These are phyloP conservation scores for Electrophaes corylata DNA, from an alignment of 2,888 invertebrate species.

Conservation along the genomic window DNA sequence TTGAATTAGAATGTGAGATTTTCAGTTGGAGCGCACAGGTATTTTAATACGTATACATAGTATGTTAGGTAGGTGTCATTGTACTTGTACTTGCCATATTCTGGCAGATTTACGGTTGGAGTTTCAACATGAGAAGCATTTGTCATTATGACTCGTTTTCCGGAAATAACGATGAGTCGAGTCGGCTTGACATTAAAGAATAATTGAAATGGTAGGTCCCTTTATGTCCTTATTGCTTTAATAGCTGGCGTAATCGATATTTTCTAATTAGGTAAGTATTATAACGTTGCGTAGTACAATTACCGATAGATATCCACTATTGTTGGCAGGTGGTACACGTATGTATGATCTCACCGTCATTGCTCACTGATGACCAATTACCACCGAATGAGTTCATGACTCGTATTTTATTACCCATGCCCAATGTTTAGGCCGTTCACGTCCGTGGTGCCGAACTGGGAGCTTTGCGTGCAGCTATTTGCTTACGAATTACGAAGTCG, in stretches of 20 bases:
- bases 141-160: slow-evolving; percentile 22
- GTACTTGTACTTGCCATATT: too few species aligned
- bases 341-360: slow-evolving; percentile 74
- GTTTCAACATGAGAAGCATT: slow-evolving; percentile 9
- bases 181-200: slow-evolving; percentile 10
- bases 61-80: too few species aligned
- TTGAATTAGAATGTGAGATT: too few species aligned
- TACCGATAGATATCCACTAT: slow-evolving; percentile 53
- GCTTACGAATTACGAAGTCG: slow-evolving; percentile 6
- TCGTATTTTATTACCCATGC: slow-evolving; percentile 46
- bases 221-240: neutral
- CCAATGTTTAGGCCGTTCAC: slow-evolving; percentile 41
- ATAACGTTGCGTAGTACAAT: slow-evolving; percentile 33
- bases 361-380: slow-evolving; percentile 76
- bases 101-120: neutral
- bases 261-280: slow-evolving; percentile 1
- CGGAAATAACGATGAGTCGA: slow-evolving; percentile 24
- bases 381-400: slow-evolving; percentile 65
- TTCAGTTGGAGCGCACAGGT: too few species aligned
- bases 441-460: slow-evolving; percentile 26
- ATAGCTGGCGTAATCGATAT: neutral
- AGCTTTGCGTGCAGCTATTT: slow-evolving; percentile 19
- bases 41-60: too few species aligned
- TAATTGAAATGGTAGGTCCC: slow-evolving; percentile 8
- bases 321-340: slow-evolving; percentile 50